Evolutionary conservation across 1,140 invertebrate species (phyloP).

Genomic region (Drosophila mauritiana): DNA sequence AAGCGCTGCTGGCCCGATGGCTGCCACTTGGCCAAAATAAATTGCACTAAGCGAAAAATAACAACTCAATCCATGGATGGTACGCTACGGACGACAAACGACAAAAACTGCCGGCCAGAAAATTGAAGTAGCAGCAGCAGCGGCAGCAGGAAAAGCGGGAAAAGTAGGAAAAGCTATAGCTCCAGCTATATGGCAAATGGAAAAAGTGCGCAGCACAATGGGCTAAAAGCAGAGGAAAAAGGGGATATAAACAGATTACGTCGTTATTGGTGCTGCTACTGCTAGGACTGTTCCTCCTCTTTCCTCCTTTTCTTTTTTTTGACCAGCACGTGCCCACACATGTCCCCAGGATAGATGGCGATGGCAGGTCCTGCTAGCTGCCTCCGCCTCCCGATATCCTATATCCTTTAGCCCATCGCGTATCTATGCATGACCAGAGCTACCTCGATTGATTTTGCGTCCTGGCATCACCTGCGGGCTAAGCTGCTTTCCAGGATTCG

Average conservation of each 20-base stretch:
- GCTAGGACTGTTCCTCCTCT: slow-evolving; percentile 11
- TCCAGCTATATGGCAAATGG: slow-evolving; percentile 59
- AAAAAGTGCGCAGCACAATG: slow-evolving; percentile 80
- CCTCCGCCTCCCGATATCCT: slow-evolving; percentile 9
- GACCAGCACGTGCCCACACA: slow-evolving; percentile 81
- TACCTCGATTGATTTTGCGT: slow-evolving; percentile 79
- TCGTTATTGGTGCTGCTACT: slow-evolving; percentile 75
- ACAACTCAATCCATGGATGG: slow-evolving; percentile 74
- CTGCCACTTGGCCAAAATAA: slow-evolving; percentile 83
- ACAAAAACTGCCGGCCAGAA: slow-evolving; percentile 80
- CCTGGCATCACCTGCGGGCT: slow-evolving; percentile 75
- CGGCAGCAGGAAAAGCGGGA: slow-evolving; percentile 12
- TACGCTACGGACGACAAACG: slow-evolving; percentile 58
- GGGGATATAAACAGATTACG: slow-evolving; percentile 82
- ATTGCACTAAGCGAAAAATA: slow-evolving; percentile 83
- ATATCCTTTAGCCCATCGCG: slow-evolving; percentile 30
- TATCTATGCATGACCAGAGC: slow-evolving; percentile 71
- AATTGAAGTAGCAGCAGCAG: slow-evolving; percentile 75
- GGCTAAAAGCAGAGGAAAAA: slow-evolving; percentile 64
- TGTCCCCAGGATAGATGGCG: slow-evolving; percentile 59
- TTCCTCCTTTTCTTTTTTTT: slow-evolving; percentile 18
- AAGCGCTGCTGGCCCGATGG: slow-evolving; percentile 76
- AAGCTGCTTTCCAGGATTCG: slow-evolving; percentile 65
- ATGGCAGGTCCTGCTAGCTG: slow-evolving; percentile 24
- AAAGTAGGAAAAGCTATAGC: slow-evolving; percentile 25